Evolutionary conservation across 2,888 invertebrate species (phyloP).

Genomic region (Nowickia ferox): DNA sequence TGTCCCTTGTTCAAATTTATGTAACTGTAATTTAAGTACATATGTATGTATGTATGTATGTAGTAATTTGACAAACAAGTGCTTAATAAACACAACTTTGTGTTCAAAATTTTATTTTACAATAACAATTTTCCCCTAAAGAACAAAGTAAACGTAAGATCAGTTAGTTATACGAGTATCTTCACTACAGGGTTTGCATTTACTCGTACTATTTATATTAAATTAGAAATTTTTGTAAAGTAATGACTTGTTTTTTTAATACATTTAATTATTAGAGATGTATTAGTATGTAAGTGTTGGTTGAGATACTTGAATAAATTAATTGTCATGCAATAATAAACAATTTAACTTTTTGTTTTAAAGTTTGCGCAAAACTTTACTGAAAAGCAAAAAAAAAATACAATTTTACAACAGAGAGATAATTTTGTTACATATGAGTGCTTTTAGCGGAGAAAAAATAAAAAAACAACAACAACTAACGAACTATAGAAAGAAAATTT

Average conservation of each 20-base stretch:
- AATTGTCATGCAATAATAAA: constrained; percentile 63
- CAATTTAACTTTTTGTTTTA: constrained; percentile 6
- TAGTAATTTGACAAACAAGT: background rate
- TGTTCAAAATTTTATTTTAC: background rate
- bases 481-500: constrained; percentile 40
- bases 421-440: constrained; percentile 22
- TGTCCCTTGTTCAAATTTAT: background rate
- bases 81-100: constrained; percentile 1
- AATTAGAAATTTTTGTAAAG: background rate
- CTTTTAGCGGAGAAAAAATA: constrained; percentile 3
- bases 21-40: constrained; percentile 1
- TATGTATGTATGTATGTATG: too few relatives aligned
- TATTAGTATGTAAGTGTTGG: constrained; percentile 49
- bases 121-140: constrained; percentile 7
- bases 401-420: constrained; percentile 31
- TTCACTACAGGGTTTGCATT: constrained; percentile 32
- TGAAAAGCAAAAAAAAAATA: constrained; percentile 23
- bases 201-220: background rate
- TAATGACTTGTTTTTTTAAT: constrained; percentile 24
- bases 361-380: constrained; percentile 45
- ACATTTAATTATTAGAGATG: constrained; percentile 60
- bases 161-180: constrained; percentile 18
- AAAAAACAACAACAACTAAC: background rate
- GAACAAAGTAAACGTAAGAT: constrained; percentile 36
- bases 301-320: constrained; percentile 68